Conservation (phyloP, 2,113 vertebrate species). For the Archocentrus centrarchus region DNA sequence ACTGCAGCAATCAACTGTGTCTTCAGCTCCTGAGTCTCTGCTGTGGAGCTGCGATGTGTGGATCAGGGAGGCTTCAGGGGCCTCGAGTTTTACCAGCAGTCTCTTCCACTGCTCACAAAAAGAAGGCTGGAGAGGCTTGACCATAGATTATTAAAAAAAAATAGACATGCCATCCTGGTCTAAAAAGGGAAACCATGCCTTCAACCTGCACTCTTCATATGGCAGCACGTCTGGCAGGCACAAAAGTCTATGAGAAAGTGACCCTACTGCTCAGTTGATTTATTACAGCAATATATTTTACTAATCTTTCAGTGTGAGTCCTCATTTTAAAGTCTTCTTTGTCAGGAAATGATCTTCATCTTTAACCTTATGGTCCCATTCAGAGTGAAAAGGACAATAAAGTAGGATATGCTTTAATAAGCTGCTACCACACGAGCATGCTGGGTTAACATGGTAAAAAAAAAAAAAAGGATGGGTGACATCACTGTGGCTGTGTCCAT, state of each 20-base stretch:
- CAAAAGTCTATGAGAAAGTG: background rate
- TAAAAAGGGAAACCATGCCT: background rate
- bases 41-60: background rate
- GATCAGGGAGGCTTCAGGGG: background rate
- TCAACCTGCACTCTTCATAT: background rate
- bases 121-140: background rate
- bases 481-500: background rate
- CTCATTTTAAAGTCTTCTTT: background rate
- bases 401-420: background rate
- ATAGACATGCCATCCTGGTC: background rate
- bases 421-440: background rate
- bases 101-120: background rate
- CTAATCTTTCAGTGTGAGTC: background rate
- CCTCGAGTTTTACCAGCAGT: background rate
- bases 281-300: background rate
- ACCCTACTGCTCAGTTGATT: background rate
- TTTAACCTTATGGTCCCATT: background rate
- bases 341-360: background rate
- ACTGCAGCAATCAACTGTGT: constrained; percentile 37
- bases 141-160: background rate
- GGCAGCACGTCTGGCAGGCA: background rate
- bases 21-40: constrained; percentile 15
- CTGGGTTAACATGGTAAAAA: no score
- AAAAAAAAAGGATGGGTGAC: no score
- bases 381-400: background rate